Base-by-base conservation (phyloP, 2,888 invertebrate genomes). In the Tricholauxania praeusta region DNA sequence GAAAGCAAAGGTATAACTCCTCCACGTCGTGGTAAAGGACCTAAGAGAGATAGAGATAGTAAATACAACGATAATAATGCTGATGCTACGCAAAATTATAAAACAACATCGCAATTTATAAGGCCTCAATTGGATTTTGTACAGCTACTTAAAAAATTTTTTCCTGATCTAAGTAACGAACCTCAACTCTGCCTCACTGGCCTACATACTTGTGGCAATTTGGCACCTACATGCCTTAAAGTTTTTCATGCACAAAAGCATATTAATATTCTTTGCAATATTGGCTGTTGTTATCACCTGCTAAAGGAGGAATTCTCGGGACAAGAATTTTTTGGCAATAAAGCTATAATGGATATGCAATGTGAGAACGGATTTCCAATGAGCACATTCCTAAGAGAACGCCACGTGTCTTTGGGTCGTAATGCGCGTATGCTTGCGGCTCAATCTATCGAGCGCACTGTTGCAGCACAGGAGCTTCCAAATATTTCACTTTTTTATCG, bases 211-310 rank as follows among this genome's bases (percentile, higher is more conserved):
- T 97, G 97, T 85, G 97, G 97, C 0, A 92, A 94, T 87, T 88
- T 97, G 8, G 93, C 94, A 0, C 89, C 94, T 1, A 91, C 91
- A 14, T 92, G 92, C 55, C 87, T 96, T 1, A 90, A 91, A 75
- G 89, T 94, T 15, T 97, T 95, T 83, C 83, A 88, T 5, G 80
- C 86, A 0, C 90, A 90, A 73, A 72, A 87, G 0, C 83, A 89
- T 39, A 89, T 92, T 0, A 89, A 88, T 73, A 89, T 91, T 0
- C 83, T 96, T 1, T 93, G 94, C 80, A 93, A 93, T 82, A 93
- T 97, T 52, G 95, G 96, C 0, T 98, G 97, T 84, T 97, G 97
- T 84, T 97, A 96, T 87, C 95, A 97, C 86, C 89, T 94, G 2
- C 87, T 97, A 22, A 90, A 89, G 1, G 94, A 94, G 80, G 84